A percentile compares a stretch with the other conserved stretches of the same genome.
phyloP scores from a whole-genome alignment of 2,888 invertebrate species.

The Proisotoma minuta region DNA sequence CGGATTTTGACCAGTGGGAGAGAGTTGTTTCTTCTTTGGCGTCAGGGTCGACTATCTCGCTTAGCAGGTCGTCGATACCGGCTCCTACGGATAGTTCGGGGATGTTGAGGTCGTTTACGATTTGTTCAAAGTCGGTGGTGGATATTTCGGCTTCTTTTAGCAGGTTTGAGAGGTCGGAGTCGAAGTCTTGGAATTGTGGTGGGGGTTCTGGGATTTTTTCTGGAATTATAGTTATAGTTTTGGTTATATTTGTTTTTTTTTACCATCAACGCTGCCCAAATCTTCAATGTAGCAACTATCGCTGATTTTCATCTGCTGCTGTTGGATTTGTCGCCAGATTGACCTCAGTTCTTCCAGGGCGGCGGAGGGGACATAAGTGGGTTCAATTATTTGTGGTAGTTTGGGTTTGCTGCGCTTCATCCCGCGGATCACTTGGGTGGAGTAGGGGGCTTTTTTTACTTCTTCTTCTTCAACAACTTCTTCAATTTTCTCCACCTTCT shows the following conservation, averaged over 20 bases:
- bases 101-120: slow-evolving; percentile 30
- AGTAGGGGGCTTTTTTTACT: not conserved
- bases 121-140: slow-evolving; percentile 37
- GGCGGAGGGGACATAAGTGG: slow-evolving; percentile 8
- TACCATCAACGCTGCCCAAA: not conserved
- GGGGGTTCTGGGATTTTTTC: not conserved
- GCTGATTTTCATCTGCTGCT: too few relatives aligned
- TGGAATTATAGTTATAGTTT: too few relatives aligned
- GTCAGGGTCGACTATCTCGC: slow-evolving; percentile 12
- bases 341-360: slow-evolving; percentile 26
- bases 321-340: slow-evolving; percentile 37
- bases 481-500: too few relatives aligned
- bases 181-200: not conserved
- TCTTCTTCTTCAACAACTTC: too few relatives aligned
- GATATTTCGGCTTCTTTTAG: slow-evolving; percentile 39
- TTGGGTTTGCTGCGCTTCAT: not conserved
- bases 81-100: slow-evolving; percentile 12
- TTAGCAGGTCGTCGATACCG: slow-evolving; percentile 9
- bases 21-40: not conserved
- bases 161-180: slow-evolving; percentile 31
- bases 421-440: slow-evolving; percentile 12
- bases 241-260: too few relatives aligned
- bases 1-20: slow-evolving; percentile 34
- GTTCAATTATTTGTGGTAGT: not conserved
- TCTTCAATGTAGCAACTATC: not conserved